phyloP scores from a whole-genome alignment of 2,888 invertebrate species.

The Hofmannophila pseudospretella region DNA sequence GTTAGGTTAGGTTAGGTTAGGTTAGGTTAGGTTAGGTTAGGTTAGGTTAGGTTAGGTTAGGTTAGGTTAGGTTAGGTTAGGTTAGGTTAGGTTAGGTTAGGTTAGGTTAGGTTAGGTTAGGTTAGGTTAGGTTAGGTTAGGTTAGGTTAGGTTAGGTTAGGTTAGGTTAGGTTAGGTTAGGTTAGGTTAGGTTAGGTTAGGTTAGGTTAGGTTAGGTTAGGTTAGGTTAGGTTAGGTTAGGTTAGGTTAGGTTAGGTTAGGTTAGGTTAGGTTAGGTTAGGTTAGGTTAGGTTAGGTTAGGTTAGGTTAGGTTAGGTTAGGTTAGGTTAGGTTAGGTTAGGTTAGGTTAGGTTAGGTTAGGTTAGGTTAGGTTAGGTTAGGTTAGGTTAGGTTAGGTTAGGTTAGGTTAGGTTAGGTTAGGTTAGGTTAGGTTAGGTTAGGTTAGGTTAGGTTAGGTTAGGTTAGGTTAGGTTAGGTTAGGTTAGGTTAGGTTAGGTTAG shows the following conservation, averaged over 20 bases:
- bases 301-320: conserved; percentile 6
- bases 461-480: conserved; percentile 7
- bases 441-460: conserved; percentile 7
- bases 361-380: conserved; percentile 7
- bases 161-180: conserved; percentile 5
- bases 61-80: conserved; percentile 6
- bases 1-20: conserved; percentile 5
- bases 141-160: conserved; percentile 6
- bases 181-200: conserved; percentile 6
- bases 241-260: conserved; percentile 7
- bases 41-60: conserved; percentile 6
- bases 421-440: conserved; percentile 7
- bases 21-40: conserved; percentile 6
- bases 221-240: conserved; percentile 6
- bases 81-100: conserved; percentile 6
- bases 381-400: conserved; percentile 2
- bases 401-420: conserved; percentile 7
- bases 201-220: conserved; percentile 6
- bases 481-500: conserved; percentile 6
- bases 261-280: conserved; percentile 7
- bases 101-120: conserved; percentile 6
- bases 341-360: conserved; percentile 7
- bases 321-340: conserved; percentile 7
- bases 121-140: conserved; percentile 6
- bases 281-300: conserved; percentile 6